These are phyloP conservation scores for Microdon myrmicae DNA, from an alignment of 2,888 invertebrate species.

Conservation along the genomic window DNA sequence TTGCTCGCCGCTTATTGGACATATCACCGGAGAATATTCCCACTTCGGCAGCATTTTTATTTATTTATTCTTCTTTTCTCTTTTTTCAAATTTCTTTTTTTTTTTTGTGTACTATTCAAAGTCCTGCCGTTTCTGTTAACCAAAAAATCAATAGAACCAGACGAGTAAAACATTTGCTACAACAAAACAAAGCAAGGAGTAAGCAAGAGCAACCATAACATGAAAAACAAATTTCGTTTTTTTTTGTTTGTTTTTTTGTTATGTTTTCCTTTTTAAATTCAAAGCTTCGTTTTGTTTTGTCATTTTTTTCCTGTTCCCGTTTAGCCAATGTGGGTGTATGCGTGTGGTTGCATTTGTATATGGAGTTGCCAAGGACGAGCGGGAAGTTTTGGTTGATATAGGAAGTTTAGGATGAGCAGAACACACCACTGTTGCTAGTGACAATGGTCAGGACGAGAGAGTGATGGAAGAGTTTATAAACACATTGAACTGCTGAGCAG, in stretches of 20 bases:
- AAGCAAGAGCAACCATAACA: conserved; percentile 20
- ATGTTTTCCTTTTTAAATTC: conserved; percentile 42
- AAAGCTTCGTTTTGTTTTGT: conserved; percentile 36
- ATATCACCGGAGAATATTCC: conserved; percentile 3
- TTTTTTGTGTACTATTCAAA: conserved; percentile 50
- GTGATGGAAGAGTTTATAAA: conserved; percentile 41
- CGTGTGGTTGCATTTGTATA: background rate
- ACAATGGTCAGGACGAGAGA: conserved; percentile 29
- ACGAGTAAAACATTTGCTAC: conserved; percentile 58
- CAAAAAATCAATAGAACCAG: conserved; percentile 68
- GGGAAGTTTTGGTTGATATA: conserved; percentile 7
- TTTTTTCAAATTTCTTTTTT: conserved; percentile 13
- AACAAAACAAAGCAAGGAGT: conserved; percentile 53
- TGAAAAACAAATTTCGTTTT: conserved; percentile 27
- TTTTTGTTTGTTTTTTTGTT: conserved; percentile 26
- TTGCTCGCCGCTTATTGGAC: conserved; percentile 7
- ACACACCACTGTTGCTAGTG: conserved; percentile 12
- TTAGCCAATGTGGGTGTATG: conserved; percentile 8
- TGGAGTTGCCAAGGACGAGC: conserved; percentile 17
- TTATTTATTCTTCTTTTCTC: too few relatives aligned
- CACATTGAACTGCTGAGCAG: conserved; percentile 42
- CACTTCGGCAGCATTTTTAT: too few relatives aligned
- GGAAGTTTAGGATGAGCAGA: conserved; percentile 1
- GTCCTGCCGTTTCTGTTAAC: conserved; percentile 54
- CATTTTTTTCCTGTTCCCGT: conserved; percentile 17